These are phyloP conservation scores for Aleiodes alternator DNA, from an alignment of 2,888 invertebrate genomes.

Conservation along the genomic window DNA sequence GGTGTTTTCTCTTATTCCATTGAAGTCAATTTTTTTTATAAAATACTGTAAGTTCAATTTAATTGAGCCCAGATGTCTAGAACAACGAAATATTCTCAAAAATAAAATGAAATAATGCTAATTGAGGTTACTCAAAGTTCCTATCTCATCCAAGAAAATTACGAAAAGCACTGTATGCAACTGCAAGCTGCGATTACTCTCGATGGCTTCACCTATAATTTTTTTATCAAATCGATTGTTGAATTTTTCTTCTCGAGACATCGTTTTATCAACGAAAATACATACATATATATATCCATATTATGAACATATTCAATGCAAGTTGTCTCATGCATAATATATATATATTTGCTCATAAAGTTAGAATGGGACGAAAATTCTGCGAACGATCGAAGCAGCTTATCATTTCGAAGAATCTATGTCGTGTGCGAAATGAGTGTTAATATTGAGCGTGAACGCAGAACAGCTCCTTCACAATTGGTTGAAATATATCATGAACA, in stretches of 20 bases:
- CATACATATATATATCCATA: no score
- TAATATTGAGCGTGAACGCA: conserved; percentile 46
- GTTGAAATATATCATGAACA: conserved; percentile 51
- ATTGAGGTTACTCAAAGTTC: no score
- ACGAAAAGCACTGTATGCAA: no score
- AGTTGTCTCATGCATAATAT: background rate
- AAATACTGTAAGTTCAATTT: no score
- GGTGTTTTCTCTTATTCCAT: background rate
- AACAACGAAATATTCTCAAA: no score
- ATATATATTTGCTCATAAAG: background rate
- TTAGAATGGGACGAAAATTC: conserved; percentile 12
- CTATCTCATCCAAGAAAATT: no score
- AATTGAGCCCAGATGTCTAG: no score
- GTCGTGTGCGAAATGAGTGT: conserved; percentile 45
- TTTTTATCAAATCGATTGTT: background rate
- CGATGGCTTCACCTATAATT: background rate
- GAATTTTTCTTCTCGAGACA: background rate
- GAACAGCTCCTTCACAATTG: conserved; percentile 39
- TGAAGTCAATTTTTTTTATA: background rate
- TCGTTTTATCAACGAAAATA: no score
- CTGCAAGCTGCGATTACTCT: no score
- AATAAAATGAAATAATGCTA: no score
- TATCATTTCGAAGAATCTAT: conserved; percentile 44
- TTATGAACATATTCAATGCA: background rate
- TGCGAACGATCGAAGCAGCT: conserved; percentile 44